Conservation (phyloP, 2,113 vertebrate genomes). For the Trogon melanurus region DNA sequence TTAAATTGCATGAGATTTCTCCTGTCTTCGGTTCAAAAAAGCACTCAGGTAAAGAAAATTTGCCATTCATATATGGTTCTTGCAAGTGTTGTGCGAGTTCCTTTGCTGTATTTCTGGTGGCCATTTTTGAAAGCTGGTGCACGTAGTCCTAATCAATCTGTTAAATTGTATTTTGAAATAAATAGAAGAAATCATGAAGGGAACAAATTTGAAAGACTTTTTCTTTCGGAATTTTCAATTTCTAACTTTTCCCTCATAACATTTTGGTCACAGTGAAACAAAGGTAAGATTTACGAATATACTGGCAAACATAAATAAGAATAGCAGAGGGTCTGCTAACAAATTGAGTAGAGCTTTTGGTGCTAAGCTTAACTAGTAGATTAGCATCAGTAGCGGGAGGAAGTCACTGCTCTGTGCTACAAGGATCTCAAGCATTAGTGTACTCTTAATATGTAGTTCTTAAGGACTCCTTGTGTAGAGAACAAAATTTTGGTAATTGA, state of each 20-base stretch:
- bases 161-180: not conserved
- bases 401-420: not conserved
- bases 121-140: not conserved
- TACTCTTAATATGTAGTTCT: not conserved
- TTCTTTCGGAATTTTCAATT: not conserved
- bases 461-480: not conserved
- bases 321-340: not conserved
- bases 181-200: not conserved
- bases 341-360: not conserved
- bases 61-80: not conserved
- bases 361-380: not conserved
- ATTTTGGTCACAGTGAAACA: not conserved
- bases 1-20: not conserved
- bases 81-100: not conserved
- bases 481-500: not conserved
- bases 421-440: not conserved
- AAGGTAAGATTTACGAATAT: not conserved
- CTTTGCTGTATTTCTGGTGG: not conserved
- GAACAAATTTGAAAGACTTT: not conserved
- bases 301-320: not conserved
- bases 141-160: not conserved
- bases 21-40: not conserved
- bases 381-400: not conserved
- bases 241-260: not conserved
- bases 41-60: not conserved